phyloP scores from a whole-genome alignment of 1,140 invertebrate genomes.

The Pentalonia nigronervosa region DNA sequence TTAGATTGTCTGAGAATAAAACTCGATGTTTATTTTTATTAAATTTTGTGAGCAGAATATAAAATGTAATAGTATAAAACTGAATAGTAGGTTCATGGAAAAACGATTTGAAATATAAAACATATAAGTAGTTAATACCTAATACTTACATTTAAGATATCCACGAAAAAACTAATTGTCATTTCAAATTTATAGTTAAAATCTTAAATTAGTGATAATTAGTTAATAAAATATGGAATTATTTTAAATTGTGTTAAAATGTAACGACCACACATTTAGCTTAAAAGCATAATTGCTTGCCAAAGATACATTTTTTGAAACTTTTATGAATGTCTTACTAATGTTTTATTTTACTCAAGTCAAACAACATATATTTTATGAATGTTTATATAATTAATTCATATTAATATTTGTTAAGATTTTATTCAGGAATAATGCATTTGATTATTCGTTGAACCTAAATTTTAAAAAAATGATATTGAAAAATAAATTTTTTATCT shows the following conservation, averaged over 20 bases:
- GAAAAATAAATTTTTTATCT: slow-evolving; percentile 6
- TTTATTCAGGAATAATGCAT: neutral
- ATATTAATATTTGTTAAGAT: neutral
- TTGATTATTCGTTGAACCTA: neutral
- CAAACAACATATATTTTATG: neutral
- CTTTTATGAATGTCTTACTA: neutral
- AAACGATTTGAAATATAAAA: neutral
- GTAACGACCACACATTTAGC: too few relatives aligned
- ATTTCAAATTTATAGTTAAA: too few relatives aligned
- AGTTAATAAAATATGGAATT: neutral
- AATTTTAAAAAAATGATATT: neutral
- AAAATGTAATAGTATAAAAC: too few relatives aligned
- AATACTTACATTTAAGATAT: neutral
- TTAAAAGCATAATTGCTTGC: neutral
- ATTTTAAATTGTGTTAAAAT: neutral
- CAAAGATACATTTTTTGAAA: neutral
- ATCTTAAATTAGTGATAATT: too few relatives aligned
- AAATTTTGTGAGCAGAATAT: neutral
- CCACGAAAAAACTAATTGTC: neutral
- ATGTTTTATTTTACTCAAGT: neutral
- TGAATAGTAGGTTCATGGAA: neutral
- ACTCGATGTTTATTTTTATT: neutral
- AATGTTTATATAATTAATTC: neutral
- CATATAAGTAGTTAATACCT: neutral
- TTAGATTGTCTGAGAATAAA: neutral